A percentile compares a stretch with the other conserved stretches of the same genome.
Conservation (phyloP, 2,888 invertebrate species). For the Cotesia congregata region DNA sequence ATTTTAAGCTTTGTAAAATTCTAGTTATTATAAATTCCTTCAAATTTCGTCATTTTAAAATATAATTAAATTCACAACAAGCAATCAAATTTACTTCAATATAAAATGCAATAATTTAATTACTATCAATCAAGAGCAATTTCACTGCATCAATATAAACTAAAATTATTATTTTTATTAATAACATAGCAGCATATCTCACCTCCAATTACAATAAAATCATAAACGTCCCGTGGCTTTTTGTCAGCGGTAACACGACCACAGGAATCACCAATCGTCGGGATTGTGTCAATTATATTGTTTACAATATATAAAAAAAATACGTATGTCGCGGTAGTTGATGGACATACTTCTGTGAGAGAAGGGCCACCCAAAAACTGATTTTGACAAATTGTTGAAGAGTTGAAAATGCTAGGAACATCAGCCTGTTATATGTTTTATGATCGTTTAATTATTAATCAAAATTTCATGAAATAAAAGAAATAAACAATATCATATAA, state of each 20-base stretch:
- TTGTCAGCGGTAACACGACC: slow-evolving; percentile 71
- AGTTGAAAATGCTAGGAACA: not conserved
- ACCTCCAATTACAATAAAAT: slow-evolving; percentile 78
- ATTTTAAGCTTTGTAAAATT: no score
- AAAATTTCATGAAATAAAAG: no score
- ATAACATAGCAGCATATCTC: slow-evolving; percentile 29
- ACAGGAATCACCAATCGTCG: slow-evolving; percentile 69
- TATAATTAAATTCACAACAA: no score
- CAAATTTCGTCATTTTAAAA: no score
- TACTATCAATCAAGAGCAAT: not conserved
- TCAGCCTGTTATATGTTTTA: no score
- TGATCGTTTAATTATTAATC: no score
- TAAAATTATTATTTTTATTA: not conserved
- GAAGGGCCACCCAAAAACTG: slow-evolving; percentile 54
- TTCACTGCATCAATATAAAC: not conserved
- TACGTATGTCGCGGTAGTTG: slow-evolving; percentile 35
- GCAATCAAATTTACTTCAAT: no score
- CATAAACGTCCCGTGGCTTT: slow-evolving; percentile 71
- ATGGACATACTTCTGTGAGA: slow-evolving; percentile 51
- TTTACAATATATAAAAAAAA: slow-evolving; percentile 53
- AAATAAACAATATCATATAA: no score
- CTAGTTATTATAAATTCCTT: no score
- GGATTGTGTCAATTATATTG: slow-evolving; percentile 44
- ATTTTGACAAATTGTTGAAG: slow-evolving; percentile 35
- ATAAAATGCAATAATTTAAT: not conserved